Base-by-base conservation (phyloP, 1,140 invertebrate genomes). In the Eupristina koningsbergeri region DNA sequence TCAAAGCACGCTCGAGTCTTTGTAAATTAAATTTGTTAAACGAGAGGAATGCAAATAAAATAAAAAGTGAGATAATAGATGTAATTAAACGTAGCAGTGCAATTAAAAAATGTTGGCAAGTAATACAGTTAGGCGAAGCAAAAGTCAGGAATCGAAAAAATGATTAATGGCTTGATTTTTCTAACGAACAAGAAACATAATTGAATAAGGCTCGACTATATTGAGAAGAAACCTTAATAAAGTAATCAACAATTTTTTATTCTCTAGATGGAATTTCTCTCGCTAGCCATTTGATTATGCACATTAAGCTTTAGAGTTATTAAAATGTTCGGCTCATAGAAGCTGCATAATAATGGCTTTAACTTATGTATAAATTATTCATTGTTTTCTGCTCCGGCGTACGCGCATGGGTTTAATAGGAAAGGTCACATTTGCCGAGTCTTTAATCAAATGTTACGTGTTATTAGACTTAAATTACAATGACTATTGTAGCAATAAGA, bases 401-500 rank as follows among this genome's bases (percentile, higher is more conserved):
- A 22, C 13, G 34, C 34, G 36, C 0, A 15, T 31, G 31, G 36
- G 63, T 71, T 83, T 84, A 74, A 84, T 84, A 50, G 75, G 47
- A 83, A 79, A 79, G 75, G 50, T 58, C 63, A 47, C 64, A 41
- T 47, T 74, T 39, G 34, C 67, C 19, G 41, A 39, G 69, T 53
- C 75, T 78, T 85, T 71, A 81, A 85, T 85, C 63, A 76, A 85
- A 81, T 34, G 79, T 77, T 81, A 81, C 84, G 63, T 71, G 84
- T 77, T 85, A 81, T 81, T 81, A 81, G 79, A 77, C 74, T 85
- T 73, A 78, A 85, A 85, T 85, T 85, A 85, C 77, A 81, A 78
- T 84, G 79, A 84, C 73, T 80, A 77, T 84, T 81, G 84, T 71
- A 74, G 71, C 73, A 64, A 85, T 77, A 77, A 81, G 34, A 85